phyloP scores from a whole-genome alignment of 2,797 vertebrate species.

The Artibeus jamaicensis region DNA sequence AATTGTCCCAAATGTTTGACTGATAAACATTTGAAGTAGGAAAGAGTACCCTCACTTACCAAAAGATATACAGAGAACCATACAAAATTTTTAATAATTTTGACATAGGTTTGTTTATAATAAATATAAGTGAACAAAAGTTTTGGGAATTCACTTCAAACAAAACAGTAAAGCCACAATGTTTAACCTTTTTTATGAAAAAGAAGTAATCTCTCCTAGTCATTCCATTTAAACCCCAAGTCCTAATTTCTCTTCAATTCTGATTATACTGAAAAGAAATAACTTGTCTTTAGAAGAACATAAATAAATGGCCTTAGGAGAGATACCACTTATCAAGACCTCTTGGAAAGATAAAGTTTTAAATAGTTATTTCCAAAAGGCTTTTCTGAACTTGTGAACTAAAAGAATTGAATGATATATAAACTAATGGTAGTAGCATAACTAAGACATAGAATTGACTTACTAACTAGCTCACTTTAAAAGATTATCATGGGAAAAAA shows the following conservation, averaged over 20 bases:
- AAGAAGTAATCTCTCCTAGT: not conserved
- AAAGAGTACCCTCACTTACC: not conserved
- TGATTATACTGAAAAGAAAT: not conserved
- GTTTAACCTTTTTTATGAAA: conserved; percentile 28
- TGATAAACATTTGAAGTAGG: conserved; percentile 15
- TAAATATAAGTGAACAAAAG: not conserved
- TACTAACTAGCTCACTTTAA: conserved; percentile 24
- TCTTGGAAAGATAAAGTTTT: not conserved
- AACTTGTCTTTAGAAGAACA: not conserved
- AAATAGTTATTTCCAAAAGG: conserved; percentile 20
- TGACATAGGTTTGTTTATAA: not conserved
- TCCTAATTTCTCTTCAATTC: not conserved
- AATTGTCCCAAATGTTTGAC: not conserved
- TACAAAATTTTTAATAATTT: not conserved
- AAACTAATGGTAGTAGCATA: not conserved
- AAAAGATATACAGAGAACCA: not conserved
- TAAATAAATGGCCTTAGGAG: not conserved
- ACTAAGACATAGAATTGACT: not conserved
- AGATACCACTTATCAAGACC: not conserved
- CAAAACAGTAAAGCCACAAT: not conserved
- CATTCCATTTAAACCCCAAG: conserved; percentile 6
- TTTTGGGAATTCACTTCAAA: conserved; percentile 26
- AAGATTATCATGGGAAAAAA: not conserved
- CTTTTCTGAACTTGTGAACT: not conserved
- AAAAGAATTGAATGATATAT: conserved; percentile 16